Percentiles rank a stretch among this genome's conserved stretches.
These are phyloP conservation scores for Murina feae DNA, from an alignment of 2,113 vertebrate species.

Conservation along the genomic window DNA sequence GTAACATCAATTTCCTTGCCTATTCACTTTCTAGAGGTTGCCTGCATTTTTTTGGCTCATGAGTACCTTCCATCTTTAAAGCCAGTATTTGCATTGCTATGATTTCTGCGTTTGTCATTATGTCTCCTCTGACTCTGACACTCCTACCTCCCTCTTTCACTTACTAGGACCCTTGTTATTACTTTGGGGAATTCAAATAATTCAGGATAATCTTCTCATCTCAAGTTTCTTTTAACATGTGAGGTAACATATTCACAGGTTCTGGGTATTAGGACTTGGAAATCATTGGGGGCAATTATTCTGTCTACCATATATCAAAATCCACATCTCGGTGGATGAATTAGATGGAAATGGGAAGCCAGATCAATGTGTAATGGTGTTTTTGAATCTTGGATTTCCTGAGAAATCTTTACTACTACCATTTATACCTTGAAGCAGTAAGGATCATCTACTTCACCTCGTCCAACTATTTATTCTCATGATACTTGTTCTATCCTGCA, in stretches of 20 bases:
- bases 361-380: neutral
- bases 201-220: neutral
- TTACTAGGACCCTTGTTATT: neutral
- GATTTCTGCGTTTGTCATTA: neutral
- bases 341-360: neutral
- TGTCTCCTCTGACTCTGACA: neutral
- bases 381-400: neutral
- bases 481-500: neutral
- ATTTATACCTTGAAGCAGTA: neutral
- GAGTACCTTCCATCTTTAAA: neutral
- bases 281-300: neutral
- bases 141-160: neutral
- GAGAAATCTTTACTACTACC: neutral
- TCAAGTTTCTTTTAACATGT: neutral
- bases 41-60: neutral
- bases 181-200: neutral
- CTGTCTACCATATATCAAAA: neutral
- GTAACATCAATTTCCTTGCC: neutral
- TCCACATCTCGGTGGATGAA: neutral
- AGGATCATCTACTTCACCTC: neutral
- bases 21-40: neutral
- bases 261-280: neutral
- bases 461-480: neutral
- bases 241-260: neutral
- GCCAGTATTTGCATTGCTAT: neutral